A percentile compares a stretch with the other conserved stretches of the same genome.
phyloP scores from a whole-genome alignment of 2,888 invertebrate genomes.

The Salpingus planirostris region DNA sequence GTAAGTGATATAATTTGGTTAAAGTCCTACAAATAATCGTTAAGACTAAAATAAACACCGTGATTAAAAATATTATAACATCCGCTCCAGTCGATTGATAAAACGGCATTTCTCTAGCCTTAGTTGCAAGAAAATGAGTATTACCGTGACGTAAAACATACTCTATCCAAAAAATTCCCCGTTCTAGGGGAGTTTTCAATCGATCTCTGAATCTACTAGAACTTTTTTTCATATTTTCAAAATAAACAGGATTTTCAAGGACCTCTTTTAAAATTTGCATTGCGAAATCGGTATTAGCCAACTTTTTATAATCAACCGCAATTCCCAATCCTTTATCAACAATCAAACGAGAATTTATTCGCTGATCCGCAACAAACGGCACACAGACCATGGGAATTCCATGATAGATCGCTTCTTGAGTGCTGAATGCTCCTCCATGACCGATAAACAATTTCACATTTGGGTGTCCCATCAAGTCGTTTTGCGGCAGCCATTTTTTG shows the following conservation, averaged over 20 bases:
- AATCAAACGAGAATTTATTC: conserved; percentile 24
- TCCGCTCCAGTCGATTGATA: background rate
- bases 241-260: no score
- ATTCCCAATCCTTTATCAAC: conserved; percentile 22
- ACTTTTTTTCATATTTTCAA: conserved; percentile 9
- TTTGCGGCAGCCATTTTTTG: conserved; percentile 7
- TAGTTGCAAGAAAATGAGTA: background rate
- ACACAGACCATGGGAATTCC: conserved; percentile 21
- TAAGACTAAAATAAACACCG: background rate
- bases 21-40: background rate
- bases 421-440: conserved; percentile 23
- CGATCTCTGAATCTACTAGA: conserved; percentile 12
- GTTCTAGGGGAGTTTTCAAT: conserved; percentile 9
- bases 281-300: conserved; percentile 20
- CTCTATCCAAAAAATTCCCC: conserved; percentile 17
- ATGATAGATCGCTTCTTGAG: conserved; percentile 18
- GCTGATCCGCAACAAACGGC: conserved; percentile 25
- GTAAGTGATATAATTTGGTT: background rate
- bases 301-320: no score
- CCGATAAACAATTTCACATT: conserved; percentile 14
- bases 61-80: background rate
- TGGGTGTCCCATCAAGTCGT: conserved; percentile 10
- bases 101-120: background rate
- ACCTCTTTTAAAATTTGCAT: background rate
- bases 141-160: conserved; percentile 5